phyloP scores from a whole-genome alignment of 2,888 invertebrate species.

The Notodonta dromedarius region DNA sequence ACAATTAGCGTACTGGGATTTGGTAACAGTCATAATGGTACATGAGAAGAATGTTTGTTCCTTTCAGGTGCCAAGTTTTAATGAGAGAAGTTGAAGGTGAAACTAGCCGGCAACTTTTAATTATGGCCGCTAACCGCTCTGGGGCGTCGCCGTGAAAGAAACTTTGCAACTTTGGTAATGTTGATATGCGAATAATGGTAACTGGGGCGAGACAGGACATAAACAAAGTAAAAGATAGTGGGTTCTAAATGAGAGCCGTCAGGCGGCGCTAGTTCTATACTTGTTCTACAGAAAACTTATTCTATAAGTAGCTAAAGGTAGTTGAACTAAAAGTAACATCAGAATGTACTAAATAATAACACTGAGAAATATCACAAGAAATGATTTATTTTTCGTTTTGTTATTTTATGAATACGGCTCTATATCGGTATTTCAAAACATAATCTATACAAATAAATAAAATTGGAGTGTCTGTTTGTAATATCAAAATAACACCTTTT shows the following conservation, averaged over 20 bases:
- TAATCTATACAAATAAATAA: too few species aligned
- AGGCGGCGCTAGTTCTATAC: not conserved
- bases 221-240: conserved; percentile 1
- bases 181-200: conserved; percentile 55
- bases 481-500: too few species aligned
- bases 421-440: too few species aligned
- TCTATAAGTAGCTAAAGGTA: not conserved
- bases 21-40: conserved; percentile 26
- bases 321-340: not conserved
- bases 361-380: too few species aligned
- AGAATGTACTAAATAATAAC: not conserved
- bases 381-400: too few species aligned
- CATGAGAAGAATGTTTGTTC: conserved; percentile 68
- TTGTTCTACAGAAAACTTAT: not conserved
- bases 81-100: conserved; percentile 74
- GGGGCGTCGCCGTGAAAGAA: conserved; percentile 53
- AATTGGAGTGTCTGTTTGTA: too few species aligned
- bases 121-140: conserved; percentile 67
- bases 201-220: conserved; percentile 31
- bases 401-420: too few species aligned
- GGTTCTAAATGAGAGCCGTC: conserved; percentile 1
- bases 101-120: conserved; percentile 78
- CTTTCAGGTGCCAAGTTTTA: conserved; percentile 77
- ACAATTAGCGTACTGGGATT: conserved; percentile 54
- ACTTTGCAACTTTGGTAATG: conserved; percentile 62